phyloP scores from a whole-genome alignment of 2,888 invertebrate genomes.

The Philonicus albiceps region DNA sequence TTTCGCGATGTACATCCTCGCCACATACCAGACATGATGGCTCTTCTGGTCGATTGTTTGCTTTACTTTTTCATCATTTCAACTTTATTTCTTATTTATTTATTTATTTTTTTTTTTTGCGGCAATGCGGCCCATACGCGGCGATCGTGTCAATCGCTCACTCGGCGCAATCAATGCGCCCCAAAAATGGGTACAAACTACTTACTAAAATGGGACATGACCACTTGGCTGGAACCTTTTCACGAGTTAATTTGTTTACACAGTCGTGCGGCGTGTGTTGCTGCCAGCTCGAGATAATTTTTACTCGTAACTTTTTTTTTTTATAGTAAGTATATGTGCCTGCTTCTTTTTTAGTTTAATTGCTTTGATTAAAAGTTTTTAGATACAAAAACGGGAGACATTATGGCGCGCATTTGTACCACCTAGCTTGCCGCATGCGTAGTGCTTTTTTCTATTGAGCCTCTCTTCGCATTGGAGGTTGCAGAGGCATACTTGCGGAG shows the following conservation, averaged over 20 bases:
- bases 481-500: not conserved
- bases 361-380: not conserved
- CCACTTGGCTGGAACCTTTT: constrained; percentile 43
- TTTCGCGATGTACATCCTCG: constrained; percentile 23
- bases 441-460: not conserved
- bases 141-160: constrained; percentile 40
- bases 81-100: not conserved
- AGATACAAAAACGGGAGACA: constrained; percentile 28
- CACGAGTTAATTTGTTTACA: constrained; percentile 49
- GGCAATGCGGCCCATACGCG: constrained; percentile 18
- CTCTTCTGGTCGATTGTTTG: constrained; percentile 42
- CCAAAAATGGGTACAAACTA: constrained; percentile 47
- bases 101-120: too few relatives aligned
- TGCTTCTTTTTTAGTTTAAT: not conserved
- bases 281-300: not conserved
- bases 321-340: not conserved
- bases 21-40: constrained; percentile 46
- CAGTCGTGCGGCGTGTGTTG: constrained; percentile 38
- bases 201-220: constrained; percentile 48
- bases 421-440: not conserved
- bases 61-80: not conserved
- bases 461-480: too few relatives aligned
- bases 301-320: not conserved
- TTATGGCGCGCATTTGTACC: constrained; percentile 25
- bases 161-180: constrained; percentile 37